These are phyloP conservation scores for Antechinus stuartii DNA, from an alignment of 2,113 vertebrate genomes.

Conservation along the genomic window DNA sequence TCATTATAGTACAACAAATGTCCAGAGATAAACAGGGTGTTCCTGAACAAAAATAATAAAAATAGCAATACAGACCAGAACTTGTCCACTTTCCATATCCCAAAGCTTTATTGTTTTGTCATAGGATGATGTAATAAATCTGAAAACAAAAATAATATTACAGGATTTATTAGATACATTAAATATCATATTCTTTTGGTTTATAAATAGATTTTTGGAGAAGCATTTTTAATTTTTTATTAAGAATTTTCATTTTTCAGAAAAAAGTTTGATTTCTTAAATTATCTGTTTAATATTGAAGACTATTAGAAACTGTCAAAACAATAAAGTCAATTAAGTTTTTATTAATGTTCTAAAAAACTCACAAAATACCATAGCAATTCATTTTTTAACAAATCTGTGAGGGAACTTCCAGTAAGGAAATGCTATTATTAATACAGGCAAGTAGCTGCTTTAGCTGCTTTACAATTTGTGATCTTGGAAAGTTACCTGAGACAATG, in stretches of 20 bases:
- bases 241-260: background rate
- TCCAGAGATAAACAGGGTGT: background rate
- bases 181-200: background rate
- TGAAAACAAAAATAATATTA: slow-evolving; percentile 65
- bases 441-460: background rate
- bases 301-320: background rate
- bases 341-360: background rate
- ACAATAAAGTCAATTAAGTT: background rate
- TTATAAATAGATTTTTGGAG: background rate
- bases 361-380: background rate
- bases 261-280: background rate
- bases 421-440: background rate
- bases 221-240: background rate
- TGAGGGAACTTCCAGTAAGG: background rate
- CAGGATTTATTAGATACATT: background rate
- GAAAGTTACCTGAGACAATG: background rate
- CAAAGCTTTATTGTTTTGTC: slow-evolving; percentile 85
- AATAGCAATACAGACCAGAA: slow-evolving; percentile 80
- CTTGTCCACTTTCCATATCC: slow-evolving; percentile 87
- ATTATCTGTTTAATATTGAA: background rate
- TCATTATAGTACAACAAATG: background rate
- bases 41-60: background rate
- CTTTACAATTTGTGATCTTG: background rate
- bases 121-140: slow-evolving; percentile 85
- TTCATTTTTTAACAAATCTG: background rate